phyloP scores from a whole-genome alignment of 2,888 invertebrate genomes.

The Mesorhabditis belari region DNA sequence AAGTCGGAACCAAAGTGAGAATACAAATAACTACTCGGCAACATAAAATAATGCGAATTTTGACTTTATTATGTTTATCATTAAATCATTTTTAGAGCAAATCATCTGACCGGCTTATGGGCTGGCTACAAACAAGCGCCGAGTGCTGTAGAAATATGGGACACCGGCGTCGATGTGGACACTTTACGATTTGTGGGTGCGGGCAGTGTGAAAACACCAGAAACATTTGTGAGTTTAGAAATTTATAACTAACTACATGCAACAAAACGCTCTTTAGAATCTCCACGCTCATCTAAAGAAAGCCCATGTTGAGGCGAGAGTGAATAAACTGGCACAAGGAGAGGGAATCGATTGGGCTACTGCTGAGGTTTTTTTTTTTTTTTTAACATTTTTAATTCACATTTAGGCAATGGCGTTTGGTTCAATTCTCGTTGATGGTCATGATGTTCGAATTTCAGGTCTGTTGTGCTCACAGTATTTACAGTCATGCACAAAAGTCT shows the following conservation, averaged over 20 bases:
- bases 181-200: conserved; percentile 71
- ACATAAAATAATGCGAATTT: conserved; percentile 2
- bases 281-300: conserved; percentile 80
- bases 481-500: too few species aligned
- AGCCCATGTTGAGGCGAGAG: conserved; percentile 61
- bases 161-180: conserved; percentile 75
- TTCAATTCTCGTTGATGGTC: conserved; percentile 63
- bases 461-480: too few species aligned
- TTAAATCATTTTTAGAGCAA: too few species aligned
- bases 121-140: conserved; percentile 68
- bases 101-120: conserved; percentile 75
- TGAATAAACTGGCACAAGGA: conserved; percentile 67
- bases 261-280: conserved; percentile 63
- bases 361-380: conserved; percentile 63
- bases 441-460: conserved; percentile 70
- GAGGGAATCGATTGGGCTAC: conserved; percentile 84
- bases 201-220: conserved; percentile 62
- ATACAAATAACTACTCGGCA: background rate
- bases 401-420: conserved; percentile 73
- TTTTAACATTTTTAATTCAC: background rate
- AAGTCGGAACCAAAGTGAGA: conserved; percentile 26
- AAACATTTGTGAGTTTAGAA: conserved; percentile 35
- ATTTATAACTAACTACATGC: too few species aligned
- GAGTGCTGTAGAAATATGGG: conserved; percentile 68
- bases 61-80: too few species aligned